phyloP scores from a whole-genome alignment of 1,140 invertebrate species.

The Portunus trituberculatus region DNA sequence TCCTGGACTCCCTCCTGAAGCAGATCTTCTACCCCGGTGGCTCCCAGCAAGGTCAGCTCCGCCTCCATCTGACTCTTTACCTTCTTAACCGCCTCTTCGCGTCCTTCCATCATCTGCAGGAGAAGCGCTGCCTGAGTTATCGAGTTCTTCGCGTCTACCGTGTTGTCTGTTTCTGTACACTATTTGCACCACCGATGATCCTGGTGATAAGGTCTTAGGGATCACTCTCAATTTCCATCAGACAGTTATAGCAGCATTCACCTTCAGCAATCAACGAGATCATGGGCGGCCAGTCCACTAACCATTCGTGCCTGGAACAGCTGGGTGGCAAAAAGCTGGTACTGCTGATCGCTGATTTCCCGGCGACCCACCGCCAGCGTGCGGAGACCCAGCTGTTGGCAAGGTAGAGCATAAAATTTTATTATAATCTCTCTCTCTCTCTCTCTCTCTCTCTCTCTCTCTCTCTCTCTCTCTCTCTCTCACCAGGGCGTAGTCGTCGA shows the following conservation, averaged over 20 bases:
- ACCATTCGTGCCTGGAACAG: constrained; percentile 80
- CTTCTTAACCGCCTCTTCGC: constrained; percentile 61
- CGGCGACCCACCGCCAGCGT: constrained; percentile 83
- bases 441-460: constrained; percentile 6
- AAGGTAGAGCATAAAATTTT: neutral
- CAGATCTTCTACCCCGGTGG: constrained; percentile 91
- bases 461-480: constrained; percentile 60
- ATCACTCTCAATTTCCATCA: too few species aligned
- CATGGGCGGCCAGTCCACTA: neutral
- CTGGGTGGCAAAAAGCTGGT: constrained; percentile 78
- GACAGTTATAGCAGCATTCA: too few species aligned
- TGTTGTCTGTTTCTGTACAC: too few species aligned
- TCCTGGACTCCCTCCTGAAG: constrained; percentile 90
- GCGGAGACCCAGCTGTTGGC: constrained; percentile 81
- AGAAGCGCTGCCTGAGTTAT: neutral
- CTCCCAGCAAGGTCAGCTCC: constrained; percentile 87
- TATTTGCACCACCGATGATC: too few species aligned
- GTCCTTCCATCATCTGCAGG: constrained; percentile 50
- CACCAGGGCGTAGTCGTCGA: constrained; percentile 84
- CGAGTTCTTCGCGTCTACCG: neutral
- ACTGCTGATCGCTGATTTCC: constrained; percentile 80
- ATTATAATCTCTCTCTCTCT: constrained; percentile 9
- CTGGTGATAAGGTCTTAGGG: too few species aligned
- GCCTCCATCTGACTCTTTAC: constrained; percentile 82
- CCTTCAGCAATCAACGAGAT: too few species aligned